A percentile compares a stretch with the other conserved stretches of the same genome.
Conservation (phyloP, 2,113 vertebrate genomes). For the Pygoscelis adeliae region DNA sequence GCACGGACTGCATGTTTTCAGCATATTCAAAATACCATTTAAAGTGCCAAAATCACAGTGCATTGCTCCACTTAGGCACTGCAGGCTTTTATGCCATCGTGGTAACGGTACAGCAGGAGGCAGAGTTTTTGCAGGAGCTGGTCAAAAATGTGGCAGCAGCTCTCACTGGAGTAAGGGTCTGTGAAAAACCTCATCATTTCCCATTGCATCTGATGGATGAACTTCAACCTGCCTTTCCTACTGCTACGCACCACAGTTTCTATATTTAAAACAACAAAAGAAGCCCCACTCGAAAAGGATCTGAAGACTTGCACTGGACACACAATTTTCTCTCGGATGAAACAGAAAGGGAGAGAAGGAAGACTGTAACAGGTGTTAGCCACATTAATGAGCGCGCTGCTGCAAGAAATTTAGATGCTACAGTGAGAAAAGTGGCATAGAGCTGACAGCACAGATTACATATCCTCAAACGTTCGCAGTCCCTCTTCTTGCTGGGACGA, state of each 20-base stretch:
- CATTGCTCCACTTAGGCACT: neutral
- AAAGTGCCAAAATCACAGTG: neutral
- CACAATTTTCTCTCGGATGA: neutral
- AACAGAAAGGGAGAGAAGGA: neutral
- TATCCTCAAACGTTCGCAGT: neutral
- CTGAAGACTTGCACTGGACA: neutral
- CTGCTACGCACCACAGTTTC: neutral
- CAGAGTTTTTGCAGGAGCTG: neutral
- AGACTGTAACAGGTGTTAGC: neutral
- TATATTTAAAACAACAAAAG: neutral
- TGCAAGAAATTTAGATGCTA: neutral
- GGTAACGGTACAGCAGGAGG: neutral
- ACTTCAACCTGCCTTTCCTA: neutral
- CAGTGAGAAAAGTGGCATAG: neutral
- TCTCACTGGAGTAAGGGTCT: neutral
- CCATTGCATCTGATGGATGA: neutral
- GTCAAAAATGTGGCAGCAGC: neutral
- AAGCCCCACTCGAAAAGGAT: neutral
- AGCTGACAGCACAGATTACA: neutral
- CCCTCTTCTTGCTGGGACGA: neutral
- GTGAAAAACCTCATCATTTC: neutral
- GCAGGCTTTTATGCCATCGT: neutral
- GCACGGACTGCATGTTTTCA: neutral
- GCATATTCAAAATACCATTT: neutral
- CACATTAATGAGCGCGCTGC: fast-evolving